Base-by-base conservation (phyloP, 2,113 vertebrate genomes). In the Chitala chitala region DNA sequence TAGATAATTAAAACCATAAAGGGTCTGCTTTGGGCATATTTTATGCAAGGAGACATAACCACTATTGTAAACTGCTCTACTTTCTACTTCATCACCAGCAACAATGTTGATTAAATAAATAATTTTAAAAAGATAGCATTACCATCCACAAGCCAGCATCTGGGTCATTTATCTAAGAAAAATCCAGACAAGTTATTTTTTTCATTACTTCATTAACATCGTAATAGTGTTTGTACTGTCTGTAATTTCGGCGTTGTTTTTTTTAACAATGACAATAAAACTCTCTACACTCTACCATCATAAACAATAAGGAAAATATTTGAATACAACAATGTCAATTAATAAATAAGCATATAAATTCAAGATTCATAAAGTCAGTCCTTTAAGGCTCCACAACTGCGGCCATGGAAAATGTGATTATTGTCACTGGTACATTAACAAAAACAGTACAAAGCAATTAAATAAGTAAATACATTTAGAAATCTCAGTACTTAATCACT, bases 101-200 rank as follows among this genome's bases (percentile, higher is more conserved):
- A n/a, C 8, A 40, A 46, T n/a, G 31, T 12, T 29, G 29, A 10
- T 9, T 33, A 74, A 74, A 55, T 61, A 40, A 46, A 66, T 22
- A n/a, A n/a, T n/a, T n/a, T n/a, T 40, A 29, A 59, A 66, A 54
- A 53, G n/a, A 29, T 5, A 0, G 4, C 0, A 76, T 81, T 74
- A 92, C 90, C 89, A 90, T 89, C 88, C 90, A 92, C 40, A 89
- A 3, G 3, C 74, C 87, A 4, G 87, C 86, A 48, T 92, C 89
- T 0, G 90, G 89, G 40, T 91, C 90, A 70, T 92, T 91, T 26
- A 91, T 86, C 90, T 92, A 12, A n/a, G 56, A 20, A 51, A 8
- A 29, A 65, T 15, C n/a, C 17, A 44, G 24, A 58, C 24, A 72
- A 42, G 4, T 38, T 17, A 44, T 31, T 42, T n/a, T n/a, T n/a